A percentile compares a stretch with the other conserved stretches of the same genome.
Evolutionary conservation across 2,113 vertebrate genomes (phyloP).

Genomic region (Muntiacus muntjak): DNA sequence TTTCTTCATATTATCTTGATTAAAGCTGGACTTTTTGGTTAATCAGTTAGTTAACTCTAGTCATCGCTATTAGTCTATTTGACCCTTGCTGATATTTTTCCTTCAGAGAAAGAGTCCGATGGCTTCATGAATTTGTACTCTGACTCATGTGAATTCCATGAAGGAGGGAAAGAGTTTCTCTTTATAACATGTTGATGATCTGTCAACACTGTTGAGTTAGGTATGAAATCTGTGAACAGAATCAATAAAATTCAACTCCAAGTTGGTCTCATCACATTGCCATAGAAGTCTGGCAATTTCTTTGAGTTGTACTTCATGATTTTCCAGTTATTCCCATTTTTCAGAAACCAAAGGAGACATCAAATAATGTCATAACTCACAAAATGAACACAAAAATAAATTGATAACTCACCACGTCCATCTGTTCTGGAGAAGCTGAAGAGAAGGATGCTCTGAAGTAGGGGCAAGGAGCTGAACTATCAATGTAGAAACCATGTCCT

Average conservation of each 20-base stretch:
- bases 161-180: neutral
- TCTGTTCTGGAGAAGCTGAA: slow-evolving; percentile 87
- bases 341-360: neutral
- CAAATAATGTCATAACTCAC: neutral
- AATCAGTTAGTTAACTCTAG: neutral
- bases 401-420: slow-evolving; percentile 84
- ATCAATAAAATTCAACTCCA: neutral
- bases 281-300: neutral
- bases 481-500: slow-evolving; percentile 86
- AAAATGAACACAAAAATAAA: neutral
- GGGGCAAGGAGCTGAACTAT: slow-evolving; percentile 83
- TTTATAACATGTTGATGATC: neutral
- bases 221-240: neutral
- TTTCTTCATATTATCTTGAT: neutral
- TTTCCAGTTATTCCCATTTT: neutral
- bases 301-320: neutral
- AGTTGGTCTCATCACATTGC: neutral
- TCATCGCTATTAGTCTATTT: neutral
- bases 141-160: neutral
- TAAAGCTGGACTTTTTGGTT: neutral
- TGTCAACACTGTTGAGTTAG: neutral
- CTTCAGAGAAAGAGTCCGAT: neutral
- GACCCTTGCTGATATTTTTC: neutral
- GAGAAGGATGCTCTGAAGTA: slow-evolving; percentile 92
- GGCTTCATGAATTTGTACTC: neutral